A percentile compares a stretch with the other conserved stretches of the same genome.
Conservation (phyloP, 2,797 vertebrate genomes). For the Semaprochilodus insignis region DNA sequence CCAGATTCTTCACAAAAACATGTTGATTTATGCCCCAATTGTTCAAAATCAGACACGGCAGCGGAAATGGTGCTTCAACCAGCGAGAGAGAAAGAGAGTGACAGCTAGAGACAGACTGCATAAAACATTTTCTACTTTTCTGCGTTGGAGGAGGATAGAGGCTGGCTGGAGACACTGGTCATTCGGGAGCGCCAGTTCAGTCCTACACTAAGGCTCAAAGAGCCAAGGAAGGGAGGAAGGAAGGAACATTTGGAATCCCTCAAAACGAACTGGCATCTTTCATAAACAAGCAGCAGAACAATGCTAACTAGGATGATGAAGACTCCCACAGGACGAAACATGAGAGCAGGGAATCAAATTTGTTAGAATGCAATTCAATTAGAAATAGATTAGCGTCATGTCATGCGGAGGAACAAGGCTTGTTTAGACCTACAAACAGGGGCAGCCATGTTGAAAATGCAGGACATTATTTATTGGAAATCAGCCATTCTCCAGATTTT, state of each 20-base stretch:
- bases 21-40: neutral
- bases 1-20: neutral
- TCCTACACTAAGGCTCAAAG: neutral
- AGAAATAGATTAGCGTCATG: too few species aligned
- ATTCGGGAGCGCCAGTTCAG: neutral
- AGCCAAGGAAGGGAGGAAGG: neutral
- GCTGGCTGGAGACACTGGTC: neutral
- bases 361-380: too few species aligned
- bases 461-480: too few species aligned
- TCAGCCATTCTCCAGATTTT: too few species aligned
- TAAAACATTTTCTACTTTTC: conserved; percentile 1
- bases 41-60: neutral
- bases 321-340: too few species aligned
- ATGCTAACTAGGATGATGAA: neutral
- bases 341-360: too few species aligned
- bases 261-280: neutral
- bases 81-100: neutral
- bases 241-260: neutral
- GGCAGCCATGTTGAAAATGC: too few species aligned
- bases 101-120: conserved; percentile 12
- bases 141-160: neutral
- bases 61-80: neutral
- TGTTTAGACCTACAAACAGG: too few species aligned
- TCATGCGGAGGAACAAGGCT: too few species aligned
- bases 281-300: neutral